phyloP scores from a whole-genome alignment of 35 echinoderm and acorn worm genomes.

The Eucidaris tribuloides region DNA sequence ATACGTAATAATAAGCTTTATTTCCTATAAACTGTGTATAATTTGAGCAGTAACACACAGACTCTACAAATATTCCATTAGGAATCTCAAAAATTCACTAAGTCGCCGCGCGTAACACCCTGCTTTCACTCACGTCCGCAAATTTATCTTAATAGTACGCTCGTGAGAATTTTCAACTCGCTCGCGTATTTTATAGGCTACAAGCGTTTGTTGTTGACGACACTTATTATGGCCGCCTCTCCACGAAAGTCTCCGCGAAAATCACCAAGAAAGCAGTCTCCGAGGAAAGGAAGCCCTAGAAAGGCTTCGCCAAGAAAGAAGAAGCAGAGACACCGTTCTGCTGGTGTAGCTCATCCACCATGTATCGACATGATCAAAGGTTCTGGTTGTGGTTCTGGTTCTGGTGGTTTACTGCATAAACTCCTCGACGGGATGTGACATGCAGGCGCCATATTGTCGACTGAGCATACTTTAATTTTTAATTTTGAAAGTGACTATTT shows the following conservation, averaged over 20 bases:
- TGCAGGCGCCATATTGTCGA: too few relatives aligned
- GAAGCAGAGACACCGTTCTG: neutral
- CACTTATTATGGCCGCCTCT: neutral
- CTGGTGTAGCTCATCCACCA: constrained; percentile 24
- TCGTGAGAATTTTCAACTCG: neutral
- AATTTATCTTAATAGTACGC: neutral
- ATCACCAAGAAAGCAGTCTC: neutral
- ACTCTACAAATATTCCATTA: too few relatives aligned
- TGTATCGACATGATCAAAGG: constrained; percentile 42
- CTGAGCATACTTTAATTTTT: too few relatives aligned
- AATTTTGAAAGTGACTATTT: too few relatives aligned
- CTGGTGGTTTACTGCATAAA: too few relatives aligned
- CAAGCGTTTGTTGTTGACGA: neutral
- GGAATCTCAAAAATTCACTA: too few relatives aligned
- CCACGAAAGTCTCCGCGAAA: constrained; percentile 19
- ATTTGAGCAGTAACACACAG: too few relatives aligned
- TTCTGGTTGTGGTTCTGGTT: too few relatives aligned
- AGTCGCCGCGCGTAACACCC: neutral
- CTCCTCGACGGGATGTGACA: too few relatives aligned
- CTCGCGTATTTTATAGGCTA: too few relatives aligned
- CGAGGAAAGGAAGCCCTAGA: neutral
- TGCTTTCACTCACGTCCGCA: constrained; percentile 14
- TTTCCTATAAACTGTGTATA: too few relatives aligned
- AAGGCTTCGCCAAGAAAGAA: neutral
- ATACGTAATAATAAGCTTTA: too few relatives aligned